Conservation (phyloP, 2,113 vertebrate genomes). For the Calypte anna region DNA sequence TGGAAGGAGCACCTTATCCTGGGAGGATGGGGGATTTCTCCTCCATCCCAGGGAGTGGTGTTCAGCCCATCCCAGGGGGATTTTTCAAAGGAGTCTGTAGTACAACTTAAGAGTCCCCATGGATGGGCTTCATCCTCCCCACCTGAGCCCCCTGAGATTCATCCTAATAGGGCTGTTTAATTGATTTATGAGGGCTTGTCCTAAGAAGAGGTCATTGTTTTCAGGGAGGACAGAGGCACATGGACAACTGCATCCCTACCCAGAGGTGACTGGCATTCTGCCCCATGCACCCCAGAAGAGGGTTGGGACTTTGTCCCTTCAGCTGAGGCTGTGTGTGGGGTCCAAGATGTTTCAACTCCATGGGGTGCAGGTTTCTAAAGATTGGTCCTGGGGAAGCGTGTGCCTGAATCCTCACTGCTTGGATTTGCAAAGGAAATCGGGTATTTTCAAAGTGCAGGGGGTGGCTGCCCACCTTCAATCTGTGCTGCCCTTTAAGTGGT, state of each 20-base stretch:
- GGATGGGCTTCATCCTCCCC: accelerated
- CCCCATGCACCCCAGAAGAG: neutral
- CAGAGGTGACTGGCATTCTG: neutral
- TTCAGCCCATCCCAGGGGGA: neutral
- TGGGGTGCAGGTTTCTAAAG: neutral
- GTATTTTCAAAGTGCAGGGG: neutral
- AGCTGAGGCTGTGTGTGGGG: accelerated
- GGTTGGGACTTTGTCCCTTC: neutral
- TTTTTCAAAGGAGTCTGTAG: neutral
- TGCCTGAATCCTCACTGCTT: neutral
- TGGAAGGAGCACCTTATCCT: neutral
- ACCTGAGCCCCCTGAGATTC: neutral
- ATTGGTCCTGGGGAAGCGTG: neutral
- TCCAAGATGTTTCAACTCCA: neutral
- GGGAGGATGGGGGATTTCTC: neutral
- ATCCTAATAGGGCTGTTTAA: neutral
- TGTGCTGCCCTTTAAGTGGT: neutral
- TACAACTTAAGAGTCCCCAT: neutral
- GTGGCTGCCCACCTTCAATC: too few species aligned
- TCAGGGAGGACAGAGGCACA: neutral
- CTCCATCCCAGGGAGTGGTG: neutral
- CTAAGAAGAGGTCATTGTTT: neutral
- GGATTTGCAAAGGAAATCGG: neutral
- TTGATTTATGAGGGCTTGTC: neutral
- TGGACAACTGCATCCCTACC: neutral